phyloP scores from a whole-genome alignment of 2,888 invertebrate genomes.

The Calameuta filiformis region DNA sequence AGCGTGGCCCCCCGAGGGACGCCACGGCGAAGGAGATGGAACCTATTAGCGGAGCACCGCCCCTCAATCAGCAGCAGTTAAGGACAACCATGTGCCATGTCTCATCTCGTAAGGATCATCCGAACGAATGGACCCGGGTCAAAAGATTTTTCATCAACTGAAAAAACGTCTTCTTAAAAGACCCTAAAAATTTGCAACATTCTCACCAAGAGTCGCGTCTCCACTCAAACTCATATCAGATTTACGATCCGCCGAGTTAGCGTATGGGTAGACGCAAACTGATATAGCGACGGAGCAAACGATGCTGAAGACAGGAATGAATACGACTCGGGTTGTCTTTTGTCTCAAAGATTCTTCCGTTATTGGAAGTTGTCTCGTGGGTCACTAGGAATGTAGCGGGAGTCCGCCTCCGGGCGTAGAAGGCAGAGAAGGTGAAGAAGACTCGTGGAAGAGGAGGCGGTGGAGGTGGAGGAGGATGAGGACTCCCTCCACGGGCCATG shows the following conservation, averaged over 20 bases:
- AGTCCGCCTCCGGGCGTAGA: slow-evolving; percentile 44
- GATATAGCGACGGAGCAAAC: neutral
- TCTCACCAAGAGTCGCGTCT: neutral
- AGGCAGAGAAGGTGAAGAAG: slow-evolving; percentile 16
- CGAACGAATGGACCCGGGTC: neutral
- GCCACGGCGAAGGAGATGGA: slow-evolving; percentile 30
- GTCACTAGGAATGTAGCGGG: slow-evolving; percentile 60
- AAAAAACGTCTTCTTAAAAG: neutral
- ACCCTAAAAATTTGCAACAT: neutral
- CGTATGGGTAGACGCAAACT: neutral
- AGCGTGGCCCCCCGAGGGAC: slow-evolving; percentile 22
- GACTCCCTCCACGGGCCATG: slow-evolving; percentile 50
- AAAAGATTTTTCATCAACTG: neutral
- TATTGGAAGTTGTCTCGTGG: slow-evolving; percentile 58
- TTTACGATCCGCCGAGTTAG: neutral
- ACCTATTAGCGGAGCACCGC: slow-evolving; percentile 48
- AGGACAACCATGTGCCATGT: slow-evolving; percentile 25
- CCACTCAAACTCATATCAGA: neutral
- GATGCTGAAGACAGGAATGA: neutral
- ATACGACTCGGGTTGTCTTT: slow-evolving; percentile 39
- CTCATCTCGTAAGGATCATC: slow-evolving; percentile 14
- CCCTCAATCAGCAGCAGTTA: slow-evolving; percentile 48
- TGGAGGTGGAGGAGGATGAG: slow-evolving; percentile 33
- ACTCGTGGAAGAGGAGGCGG: slow-evolving; percentile 27
- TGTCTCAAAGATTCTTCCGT: slow-evolving; percentile 41